Evolutionary conservation across 2,113 vertebrate genomes (phyloP).

Genomic region (Clarias macrocephalus): DNA sequence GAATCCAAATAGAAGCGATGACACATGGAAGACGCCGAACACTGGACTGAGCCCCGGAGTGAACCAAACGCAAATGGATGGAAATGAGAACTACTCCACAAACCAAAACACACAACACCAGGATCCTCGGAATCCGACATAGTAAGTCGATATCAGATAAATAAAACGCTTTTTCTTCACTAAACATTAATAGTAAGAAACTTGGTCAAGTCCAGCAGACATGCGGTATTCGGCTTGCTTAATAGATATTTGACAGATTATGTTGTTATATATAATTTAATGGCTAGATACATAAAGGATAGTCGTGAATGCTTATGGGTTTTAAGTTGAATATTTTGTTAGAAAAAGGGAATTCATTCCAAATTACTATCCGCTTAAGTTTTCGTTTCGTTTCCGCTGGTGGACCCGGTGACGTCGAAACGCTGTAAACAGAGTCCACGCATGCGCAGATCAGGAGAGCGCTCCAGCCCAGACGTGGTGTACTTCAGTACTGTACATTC

Average conservation of each 20-base stretch:
- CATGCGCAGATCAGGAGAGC: constrained; percentile 22
- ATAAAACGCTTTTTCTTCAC: not conserved
- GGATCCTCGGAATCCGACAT: not conserved
- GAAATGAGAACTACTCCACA: not conserved
- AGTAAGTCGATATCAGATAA: constrained; percentile 25
- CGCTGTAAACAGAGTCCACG: constrained; percentile 2
- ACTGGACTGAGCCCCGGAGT: not conserved
- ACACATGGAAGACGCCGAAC: not conserved
- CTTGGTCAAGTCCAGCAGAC: not conserved
- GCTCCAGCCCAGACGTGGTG: not conserved
- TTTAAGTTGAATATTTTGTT: not conserved
- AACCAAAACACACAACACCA: not conserved
- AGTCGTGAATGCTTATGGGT: not conserved
- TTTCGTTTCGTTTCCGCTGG: constrained; percentile 35
- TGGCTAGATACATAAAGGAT: not conserved
- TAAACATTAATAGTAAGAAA: not conserved
- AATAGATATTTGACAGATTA: not conserved
- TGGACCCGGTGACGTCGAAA: not conserved
- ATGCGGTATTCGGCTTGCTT: not conserved
- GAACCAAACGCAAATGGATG: not conserved
- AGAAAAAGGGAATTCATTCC: not conserved
- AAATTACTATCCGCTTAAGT: not conserved
- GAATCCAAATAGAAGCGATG: not conserved
- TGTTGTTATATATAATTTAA: not conserved
- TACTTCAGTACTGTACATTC: not conserved